Percentiles rank a stretch among this genome's conserved stretches.
Conservation (phyloP, 2,113 vertebrate species). For the Merops nubicus region DNA sequence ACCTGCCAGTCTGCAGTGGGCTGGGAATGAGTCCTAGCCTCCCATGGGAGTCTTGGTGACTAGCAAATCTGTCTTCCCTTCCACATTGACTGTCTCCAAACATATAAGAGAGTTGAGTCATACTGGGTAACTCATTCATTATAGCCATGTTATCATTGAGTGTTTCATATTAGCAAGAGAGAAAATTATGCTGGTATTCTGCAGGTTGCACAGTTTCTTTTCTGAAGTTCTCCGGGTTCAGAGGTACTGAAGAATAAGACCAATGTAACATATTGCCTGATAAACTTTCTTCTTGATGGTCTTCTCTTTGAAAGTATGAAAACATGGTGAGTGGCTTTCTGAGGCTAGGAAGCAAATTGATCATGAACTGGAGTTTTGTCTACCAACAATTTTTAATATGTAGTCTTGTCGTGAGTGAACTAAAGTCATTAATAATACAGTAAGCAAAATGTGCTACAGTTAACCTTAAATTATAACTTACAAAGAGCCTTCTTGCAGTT, state of each 20-base stretch:
- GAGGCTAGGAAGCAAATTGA: slow-evolving; percentile 77
- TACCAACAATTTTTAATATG: slow-evolving; percentile 82
- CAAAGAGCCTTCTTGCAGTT: slow-evolving; percentile 83
- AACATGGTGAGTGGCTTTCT: slow-evolving; percentile 60
- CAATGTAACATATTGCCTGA: neutral
- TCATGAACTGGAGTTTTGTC: slow-evolving; percentile 79
- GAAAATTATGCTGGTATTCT: neutral
- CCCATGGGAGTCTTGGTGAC: neutral
- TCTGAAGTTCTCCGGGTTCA: neutral
- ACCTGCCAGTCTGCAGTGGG: neutral
- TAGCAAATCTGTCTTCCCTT: neutral
- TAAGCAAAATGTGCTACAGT: slow-evolving; percentile 84
- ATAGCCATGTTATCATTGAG: neutral
- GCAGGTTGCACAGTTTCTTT: neutral
- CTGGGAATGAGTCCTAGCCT: neutral
- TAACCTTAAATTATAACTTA: slow-evolving; percentile 90
- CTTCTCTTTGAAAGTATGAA: slow-evolving; percentile 36
- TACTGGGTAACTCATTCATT: neutral
- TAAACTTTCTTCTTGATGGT: slow-evolving; percentile 20
- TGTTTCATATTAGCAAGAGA: neutral
- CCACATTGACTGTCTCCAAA: neutral
- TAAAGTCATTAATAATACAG: slow-evolving; percentile 86
- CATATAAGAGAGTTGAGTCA: neutral
- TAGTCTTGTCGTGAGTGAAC: slow-evolving; percentile 82
- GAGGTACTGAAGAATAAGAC: neutral